These are phyloP conservation scores for Allolobophora icterica DNA, from an alignment of 2,888 invertebrate species.

Conservation along the genomic window DNA sequence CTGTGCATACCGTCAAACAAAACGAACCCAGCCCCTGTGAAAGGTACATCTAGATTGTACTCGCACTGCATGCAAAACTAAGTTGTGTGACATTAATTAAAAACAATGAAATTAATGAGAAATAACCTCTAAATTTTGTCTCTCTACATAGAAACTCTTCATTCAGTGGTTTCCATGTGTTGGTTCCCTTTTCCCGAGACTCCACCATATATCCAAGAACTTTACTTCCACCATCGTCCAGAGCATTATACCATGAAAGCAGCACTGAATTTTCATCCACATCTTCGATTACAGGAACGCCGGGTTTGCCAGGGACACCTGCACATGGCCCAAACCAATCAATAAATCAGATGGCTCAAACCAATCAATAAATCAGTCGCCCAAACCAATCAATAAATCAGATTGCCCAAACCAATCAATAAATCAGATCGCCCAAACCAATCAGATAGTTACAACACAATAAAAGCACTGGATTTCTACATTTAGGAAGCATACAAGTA, in stretches of 20 bases:
- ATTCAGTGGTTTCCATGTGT: constrained; percentile 79
- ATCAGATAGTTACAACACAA: background rate
- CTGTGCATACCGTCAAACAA: too few relatives aligned
- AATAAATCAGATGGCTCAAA: background rate
- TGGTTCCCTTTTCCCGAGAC: constrained; percentile 69
- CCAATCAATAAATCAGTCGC: background rate
- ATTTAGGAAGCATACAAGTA: background rate
- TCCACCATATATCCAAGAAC: constrained; percentile 82
- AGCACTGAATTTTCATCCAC: constrained; percentile 88
- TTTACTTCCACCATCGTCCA: constrained; percentile 87
- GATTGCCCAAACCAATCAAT: background rate
- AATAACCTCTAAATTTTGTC: constrained; percentile 68
- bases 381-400: background rate
- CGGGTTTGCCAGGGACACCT: constrained; percentile 81
- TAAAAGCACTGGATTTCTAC: background rate
- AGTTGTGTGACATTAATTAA: background rate
- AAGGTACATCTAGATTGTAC: too few relatives aligned
- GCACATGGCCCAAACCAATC: background rate
- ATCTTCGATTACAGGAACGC: constrained; percentile 86
- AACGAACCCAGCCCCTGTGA: too few relatives aligned
- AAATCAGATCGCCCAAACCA: background rate
- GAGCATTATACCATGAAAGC: constrained; percentile 89
- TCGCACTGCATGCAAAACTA: too few relatives aligned
- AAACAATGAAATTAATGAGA: background rate
- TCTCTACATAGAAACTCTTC: constrained; percentile 83